Evolutionary conservation across 2,113 vertebrate genomes (phyloP).

Genomic region (Casuarius casuarius): DNA sequence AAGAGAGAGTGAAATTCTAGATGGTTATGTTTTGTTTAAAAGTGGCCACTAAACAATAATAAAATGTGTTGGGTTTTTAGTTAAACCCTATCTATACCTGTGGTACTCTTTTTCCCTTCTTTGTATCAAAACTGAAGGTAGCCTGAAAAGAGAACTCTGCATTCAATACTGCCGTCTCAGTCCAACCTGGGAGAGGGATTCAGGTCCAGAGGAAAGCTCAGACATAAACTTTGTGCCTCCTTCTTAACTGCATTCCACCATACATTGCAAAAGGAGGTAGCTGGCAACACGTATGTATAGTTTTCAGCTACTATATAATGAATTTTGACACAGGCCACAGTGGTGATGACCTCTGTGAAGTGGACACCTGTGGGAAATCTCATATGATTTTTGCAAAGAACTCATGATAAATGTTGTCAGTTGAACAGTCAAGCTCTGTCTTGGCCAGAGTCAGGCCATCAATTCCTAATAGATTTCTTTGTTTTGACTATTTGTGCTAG

Average conservation of each 20-base stretch:
- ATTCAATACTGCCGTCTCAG: neutral
- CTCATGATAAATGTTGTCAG: constrained; percentile 62
- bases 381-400: constrained; percentile 63
- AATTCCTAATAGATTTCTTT: constrained; percentile 60
- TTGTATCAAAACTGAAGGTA: neutral
- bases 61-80: constrained; percentile 32
- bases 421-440: constrained; percentile 42
- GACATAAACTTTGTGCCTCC: neutral
- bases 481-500: neutral
- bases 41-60: neutral
- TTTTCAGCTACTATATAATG: constrained; percentile 56
- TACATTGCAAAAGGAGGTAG: neutral
- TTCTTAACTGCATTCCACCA: neutral
- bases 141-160: neutral
- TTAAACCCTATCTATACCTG: constrained; percentile 1
- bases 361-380: constrained; percentile 68
- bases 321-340: constrained; percentile 56
- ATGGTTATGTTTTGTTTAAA: constrained; percentile 34
- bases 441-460: neutral
- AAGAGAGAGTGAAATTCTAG: constrained; percentile 13
- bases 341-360: constrained; percentile 41
- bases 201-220: neutral
- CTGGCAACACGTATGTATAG: neutral
- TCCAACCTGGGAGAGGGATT: neutral
- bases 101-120: neutral